Evolutionary conservation across 37 sponge, comb jelly and placozoan genomes (phyloP).

Genomic region (Cliona cf. orientalis): DNA sequence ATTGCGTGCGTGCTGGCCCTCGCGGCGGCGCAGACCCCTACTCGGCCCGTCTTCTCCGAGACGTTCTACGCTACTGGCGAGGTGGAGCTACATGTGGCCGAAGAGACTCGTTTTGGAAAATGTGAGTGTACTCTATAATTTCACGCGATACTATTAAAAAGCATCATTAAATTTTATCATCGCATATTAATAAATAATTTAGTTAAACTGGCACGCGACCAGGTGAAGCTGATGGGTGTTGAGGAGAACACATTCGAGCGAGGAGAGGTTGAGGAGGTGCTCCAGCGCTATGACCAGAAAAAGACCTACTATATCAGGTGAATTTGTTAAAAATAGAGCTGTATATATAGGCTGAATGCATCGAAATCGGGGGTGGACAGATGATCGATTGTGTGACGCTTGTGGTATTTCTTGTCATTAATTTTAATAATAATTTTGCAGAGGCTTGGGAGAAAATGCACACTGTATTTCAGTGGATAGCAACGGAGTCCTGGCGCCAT

Average conservation of each 20-base stretch:
- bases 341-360: no score
- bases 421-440: no score
- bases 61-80: constrained; percentile 10
- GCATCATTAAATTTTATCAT: background rate
- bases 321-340: no score
- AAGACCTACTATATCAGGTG: background rate
- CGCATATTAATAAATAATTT: background rate
- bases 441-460: background rate
- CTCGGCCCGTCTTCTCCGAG: constrained; percentile 19
- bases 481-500: constrained; percentile 8
- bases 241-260: background rate
- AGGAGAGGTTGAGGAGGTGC: background rate
- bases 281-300: constrained; percentile 2
- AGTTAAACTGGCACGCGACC: background rate
- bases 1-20: constrained; percentile 3
- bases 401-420: no score
- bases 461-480: constrained; percentile 6
- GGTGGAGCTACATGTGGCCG: background rate
- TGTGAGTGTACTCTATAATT: background rate
- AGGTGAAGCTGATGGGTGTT: background rate
- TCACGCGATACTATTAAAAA: background rate
- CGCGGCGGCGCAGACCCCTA: constrained; percentile 21
- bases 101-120: background rate
- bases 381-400: no score
- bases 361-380: no score